Evolutionary conservation across 1,140 invertebrate genomes (phyloP), one percentile per base, ranked within the genome.

Genomic region (Chironomus tepperi): DNA sequence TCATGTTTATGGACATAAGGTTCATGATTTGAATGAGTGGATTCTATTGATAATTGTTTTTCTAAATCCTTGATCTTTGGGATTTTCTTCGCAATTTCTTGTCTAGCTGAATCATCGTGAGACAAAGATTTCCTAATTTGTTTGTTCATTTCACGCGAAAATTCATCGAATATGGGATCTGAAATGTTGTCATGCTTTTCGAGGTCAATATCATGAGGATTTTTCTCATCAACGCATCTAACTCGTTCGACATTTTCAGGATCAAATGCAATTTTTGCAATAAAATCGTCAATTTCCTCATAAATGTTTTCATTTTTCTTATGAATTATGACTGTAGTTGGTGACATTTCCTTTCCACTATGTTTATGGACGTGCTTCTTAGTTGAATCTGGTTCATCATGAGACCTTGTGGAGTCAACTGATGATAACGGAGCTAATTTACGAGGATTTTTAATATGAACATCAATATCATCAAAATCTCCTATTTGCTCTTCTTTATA

Each of bases 221-320:
- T 34, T 34, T 34, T 34, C 24, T 34, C 24, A 34, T 34, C 24
- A 34, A 34, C 24, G 5, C 24, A 34, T 34, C 5, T 34, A 5
- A 34, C 24, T 34, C 24, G 47, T n/a, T 57, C 47, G 1, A n/a
- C 47, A 57, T 79, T 74, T 16, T 78, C 75, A 12, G 76, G 24
- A 43, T 77, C 80, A 43, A 79, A 75, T 42, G 79, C 76, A 15
- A 76, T 78, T 67, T 79, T 76, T 12, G 78, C 74, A 19, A 78
- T 76, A 75, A 79, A 78, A 81, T 83, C 75, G 43, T 83, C 83
- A 74, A 87, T 87, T 75, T 87, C 86, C 78, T 87, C 86, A 76
- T 87, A 87, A 74, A 87, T 84, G 77, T 87, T 86, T 75, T 87
- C 85, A 77, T 86, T 85, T 73, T 83, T 85, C 76, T 84, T 81